phyloP scores from a whole-genome alignment of 2,888 invertebrate genomes.

The Rhagium mordax region DNA sequence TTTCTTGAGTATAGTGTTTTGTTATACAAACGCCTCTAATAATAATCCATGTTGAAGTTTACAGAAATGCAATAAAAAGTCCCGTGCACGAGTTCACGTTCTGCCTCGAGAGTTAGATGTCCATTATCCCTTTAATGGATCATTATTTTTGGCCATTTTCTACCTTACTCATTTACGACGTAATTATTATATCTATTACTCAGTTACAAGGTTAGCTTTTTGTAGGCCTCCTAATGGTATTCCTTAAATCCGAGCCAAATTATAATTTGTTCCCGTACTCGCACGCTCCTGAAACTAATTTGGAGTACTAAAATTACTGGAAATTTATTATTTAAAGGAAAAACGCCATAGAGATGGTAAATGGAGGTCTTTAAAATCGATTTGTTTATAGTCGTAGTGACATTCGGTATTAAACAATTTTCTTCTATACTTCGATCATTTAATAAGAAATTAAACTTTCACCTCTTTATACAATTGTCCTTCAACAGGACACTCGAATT shows the following conservation, averaged over 20 bases:
- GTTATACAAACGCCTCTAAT: neutral
- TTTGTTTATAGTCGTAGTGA: too few relatives aligned
- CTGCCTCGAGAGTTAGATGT: constrained; percentile 35
- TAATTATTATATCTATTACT: constrained; percentile 39
- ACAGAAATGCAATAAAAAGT: constrained; percentile 37
- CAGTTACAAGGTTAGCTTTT: constrained; percentile 18
- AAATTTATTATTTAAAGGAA: neutral
- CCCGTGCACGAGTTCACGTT: constrained; percentile 32
- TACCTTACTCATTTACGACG: constrained; percentile 37
- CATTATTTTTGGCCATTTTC: constrained; percentile 47
- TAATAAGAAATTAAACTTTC: too few relatives aligned
- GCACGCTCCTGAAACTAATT: neutral
- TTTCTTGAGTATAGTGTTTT: neutral
- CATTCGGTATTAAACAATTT: too few relatives aligned
- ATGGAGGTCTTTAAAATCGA: too few relatives aligned
- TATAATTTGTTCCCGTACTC: neutral
- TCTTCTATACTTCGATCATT: too few relatives aligned
- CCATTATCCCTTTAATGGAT: constrained; percentile 47
- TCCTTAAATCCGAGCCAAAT: constrained; percentile 1
- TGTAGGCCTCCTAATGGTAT: neutral
- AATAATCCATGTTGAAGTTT: constrained; percentile 16
- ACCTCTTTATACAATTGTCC: too few relatives aligned
- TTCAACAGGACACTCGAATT: too few relatives aligned
- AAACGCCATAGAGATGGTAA: neutral
- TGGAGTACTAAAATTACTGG: neutral